Percentiles rank a stretch among this genome's conserved stretches.
These are phyloP conservation scores for Lucilia sericata DNA, from an alignment of 1,140 invertebrate genomes.

Conservation along the genomic window DNA sequence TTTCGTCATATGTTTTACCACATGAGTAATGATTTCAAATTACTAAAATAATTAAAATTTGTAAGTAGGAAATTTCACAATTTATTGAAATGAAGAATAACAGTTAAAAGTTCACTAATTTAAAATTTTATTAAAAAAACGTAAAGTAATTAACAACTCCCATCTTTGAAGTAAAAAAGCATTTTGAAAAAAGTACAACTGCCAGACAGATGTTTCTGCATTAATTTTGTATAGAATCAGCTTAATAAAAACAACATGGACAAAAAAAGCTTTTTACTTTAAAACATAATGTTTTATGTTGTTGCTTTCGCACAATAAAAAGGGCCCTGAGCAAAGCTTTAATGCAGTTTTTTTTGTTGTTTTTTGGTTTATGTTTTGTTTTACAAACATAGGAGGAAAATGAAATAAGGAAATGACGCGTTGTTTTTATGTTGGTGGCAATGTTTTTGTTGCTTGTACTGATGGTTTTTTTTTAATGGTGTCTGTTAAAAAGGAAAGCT, in stretches of 20 bases:
- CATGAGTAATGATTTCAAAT: too few relatives aligned
- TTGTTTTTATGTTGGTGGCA: neutral
- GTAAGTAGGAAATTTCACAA: too few relatives aligned
- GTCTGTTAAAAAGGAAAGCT: neutral
- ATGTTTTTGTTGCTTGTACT: neutral
- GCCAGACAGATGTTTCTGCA: neutral
- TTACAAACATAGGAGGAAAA: neutral
- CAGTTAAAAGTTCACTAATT: too few relatives aligned
- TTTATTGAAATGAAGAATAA: too few relatives aligned
- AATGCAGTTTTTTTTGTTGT: neutral
- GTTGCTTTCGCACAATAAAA: neutral
- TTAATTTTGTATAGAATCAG: neutral
- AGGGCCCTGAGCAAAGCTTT: slow-evolving; percentile 2
- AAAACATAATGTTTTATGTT: too few relatives aligned
- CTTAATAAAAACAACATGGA: neutral
- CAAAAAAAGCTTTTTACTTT: neutral
- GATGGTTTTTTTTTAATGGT: neutral
- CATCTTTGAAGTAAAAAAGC: neutral
- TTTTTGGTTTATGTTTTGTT: neutral
- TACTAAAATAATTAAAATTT: too few relatives aligned
- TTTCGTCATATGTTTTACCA: too few relatives aligned
- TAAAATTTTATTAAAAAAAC: too few relatives aligned
- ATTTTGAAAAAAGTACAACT: neutral
- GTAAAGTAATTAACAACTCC: slow-evolving; percentile 3
- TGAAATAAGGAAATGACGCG: slow-evolving; percentile 4